phyloP scores from a whole-genome alignment of 2,113 vertebrate genomes.

The Rhipidura dahli region DNA sequence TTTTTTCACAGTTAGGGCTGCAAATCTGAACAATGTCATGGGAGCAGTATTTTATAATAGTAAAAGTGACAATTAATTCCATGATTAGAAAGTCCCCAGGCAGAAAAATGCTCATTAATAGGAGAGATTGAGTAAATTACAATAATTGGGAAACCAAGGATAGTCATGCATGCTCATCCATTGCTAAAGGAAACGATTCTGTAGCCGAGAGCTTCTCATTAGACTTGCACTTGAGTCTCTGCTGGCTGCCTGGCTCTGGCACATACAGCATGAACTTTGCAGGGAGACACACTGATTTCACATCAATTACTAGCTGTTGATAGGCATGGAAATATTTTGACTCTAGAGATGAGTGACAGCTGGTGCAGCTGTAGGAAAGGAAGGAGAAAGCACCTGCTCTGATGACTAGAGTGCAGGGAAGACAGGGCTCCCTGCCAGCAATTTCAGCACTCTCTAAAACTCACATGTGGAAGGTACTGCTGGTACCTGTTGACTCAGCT shows the following conservation, averaged over 20 bases:
- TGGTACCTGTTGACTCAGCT: background rate
- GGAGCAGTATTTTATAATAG: background rate
- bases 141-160: background rate
- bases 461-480: background rate
- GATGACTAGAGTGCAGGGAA: background rate
- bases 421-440: background rate
- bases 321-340: conserved; percentile 25
- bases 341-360: background rate
- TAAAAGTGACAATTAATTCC: conserved; percentile 16
- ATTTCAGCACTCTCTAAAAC: background rate
- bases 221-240: background rate
- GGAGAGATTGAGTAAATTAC: background rate
- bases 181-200: background rate
- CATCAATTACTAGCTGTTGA: background rate
- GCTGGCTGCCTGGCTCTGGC: background rate
- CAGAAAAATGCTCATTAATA: background rate
- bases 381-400: background rate
- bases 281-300: background rate
- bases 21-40: background rate
- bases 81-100: background rate
- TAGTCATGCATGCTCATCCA: background rate
- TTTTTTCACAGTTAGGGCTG: background rate
- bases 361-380: background rate
- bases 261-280: background rate
- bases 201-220: background rate